Conservation (phyloP, 2,113 vertebrate species). For the Synodontis membranacea region DNA sequence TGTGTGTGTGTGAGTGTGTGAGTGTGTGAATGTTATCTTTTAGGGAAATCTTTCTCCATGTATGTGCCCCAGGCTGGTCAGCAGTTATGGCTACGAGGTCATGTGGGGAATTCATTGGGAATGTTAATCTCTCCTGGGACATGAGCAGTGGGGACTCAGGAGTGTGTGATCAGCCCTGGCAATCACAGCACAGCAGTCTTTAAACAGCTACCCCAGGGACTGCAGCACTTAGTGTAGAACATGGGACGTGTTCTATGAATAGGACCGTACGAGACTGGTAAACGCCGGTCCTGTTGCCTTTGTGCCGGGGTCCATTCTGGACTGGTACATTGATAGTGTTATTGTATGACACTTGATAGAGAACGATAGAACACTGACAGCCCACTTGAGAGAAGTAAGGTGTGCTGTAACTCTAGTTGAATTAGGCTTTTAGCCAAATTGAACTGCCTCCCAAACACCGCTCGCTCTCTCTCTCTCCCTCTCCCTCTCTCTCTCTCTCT, state of each 20-base stretch:
- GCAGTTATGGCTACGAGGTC: conserved; percentile 43
- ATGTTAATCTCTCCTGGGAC: conserved; percentile 57
- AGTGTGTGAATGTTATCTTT: conserved; percentile 30
- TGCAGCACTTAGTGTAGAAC: background rate
- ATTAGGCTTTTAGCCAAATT: conserved; percentile 34
- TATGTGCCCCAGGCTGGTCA: conserved; percentile 22
- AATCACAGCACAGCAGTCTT: background rate
- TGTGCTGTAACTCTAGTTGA: conserved; percentile 30
- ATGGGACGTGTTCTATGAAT: background rate
- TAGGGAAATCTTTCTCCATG: conserved; percentile 30
- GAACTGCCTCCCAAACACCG: background rate
- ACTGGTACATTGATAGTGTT: background rate
- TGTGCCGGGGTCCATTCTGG: background rate
- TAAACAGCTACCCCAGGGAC: background rate
- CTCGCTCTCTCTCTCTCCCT: background rate
- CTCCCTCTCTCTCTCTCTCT: background rate
- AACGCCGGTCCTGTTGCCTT: background rate
- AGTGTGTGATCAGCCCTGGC: background rate
- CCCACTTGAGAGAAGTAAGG: conserved; percentile 24
- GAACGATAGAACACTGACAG: conserved; percentile 36
- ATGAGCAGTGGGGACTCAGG: conserved; percentile 12
- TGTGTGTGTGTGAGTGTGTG: no score
- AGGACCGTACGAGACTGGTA: background rate
- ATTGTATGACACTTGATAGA: background rate
- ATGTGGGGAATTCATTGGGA: conserved; percentile 54